Percentiles rank a stretch among this genome's conserved stretches.
phyloP scores from a whole-genome alignment of 2,797 vertebrate species.

The Moxostoma hubbsi region DNA sequence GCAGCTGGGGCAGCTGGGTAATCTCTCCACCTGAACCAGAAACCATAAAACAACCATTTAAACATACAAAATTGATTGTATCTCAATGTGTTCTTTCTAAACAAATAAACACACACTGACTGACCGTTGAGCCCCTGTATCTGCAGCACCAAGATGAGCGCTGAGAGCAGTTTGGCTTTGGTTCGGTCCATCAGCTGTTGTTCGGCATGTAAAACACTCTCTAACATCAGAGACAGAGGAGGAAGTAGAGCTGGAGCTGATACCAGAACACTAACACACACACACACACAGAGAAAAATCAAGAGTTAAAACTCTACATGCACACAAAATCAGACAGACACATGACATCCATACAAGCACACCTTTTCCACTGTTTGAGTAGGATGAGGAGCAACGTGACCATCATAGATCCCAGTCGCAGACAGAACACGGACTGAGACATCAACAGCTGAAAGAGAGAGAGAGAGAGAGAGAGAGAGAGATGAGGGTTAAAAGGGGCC shows the following conservation, averaged over 20 bases:
- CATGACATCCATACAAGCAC: slow-evolving; percentile 45
- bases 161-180: slow-evolving; percentile 94
- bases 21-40: slow-evolving; percentile 76
- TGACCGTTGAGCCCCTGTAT: slow-evolving; percentile 92
- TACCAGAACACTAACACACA: slow-evolving; percentile 81
- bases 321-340: background rate
- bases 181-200: slow-evolving; percentile 92
- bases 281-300: background rate
- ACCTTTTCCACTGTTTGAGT: slow-evolving; percentile 94
- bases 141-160: slow-evolving; percentile 91
- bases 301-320: background rate
- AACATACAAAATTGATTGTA: background rate
- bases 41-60: background rate
- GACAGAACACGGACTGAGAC: slow-evolving; percentile 83
- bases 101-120: background rate
- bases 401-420: slow-evolving; percentile 94
- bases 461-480: slow-evolving; percentile 12
- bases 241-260: slow-evolving; percentile 87
- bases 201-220: slow-evolving; percentile 90
- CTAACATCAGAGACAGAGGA: slow-evolving; percentile 91
- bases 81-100: too few relatives aligned
- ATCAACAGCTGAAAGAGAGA: slow-evolving; percentile 81
- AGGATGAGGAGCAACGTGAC: slow-evolving; percentile 92
- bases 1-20: slow-evolving; percentile 93
- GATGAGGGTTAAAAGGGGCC: background rate